Conservation (phyloP, 2,797 vertebrate genomes). For the Scolopax bukidnonensis region DNA sequence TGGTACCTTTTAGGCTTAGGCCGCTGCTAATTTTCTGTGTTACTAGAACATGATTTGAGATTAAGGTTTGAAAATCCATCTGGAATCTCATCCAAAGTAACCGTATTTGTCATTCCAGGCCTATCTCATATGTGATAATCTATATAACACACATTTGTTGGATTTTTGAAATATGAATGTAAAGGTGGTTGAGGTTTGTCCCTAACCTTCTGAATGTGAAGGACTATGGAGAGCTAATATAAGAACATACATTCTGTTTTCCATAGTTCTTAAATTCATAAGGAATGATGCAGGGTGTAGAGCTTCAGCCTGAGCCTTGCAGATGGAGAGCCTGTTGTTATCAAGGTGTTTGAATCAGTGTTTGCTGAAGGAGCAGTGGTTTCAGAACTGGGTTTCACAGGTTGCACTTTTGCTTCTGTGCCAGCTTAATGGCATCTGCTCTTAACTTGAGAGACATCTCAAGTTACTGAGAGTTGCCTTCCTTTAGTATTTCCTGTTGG, state of each 20-base stretch:
- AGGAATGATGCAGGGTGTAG: neutral
- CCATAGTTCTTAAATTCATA: too few species aligned
- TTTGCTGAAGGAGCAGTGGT: constrained; percentile 41
- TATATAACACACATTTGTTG: neutral
- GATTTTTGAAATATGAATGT: neutral
- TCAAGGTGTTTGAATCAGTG: neutral
- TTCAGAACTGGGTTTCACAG: neutral
- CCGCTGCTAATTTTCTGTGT: neutral
- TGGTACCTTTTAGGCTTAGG: neutral
- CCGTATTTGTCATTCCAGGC: neutral
- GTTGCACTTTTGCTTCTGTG: neutral
- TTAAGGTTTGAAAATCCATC: neutral
- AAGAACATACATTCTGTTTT: too few species aligned
- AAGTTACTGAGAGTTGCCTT: too few species aligned
- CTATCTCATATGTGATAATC: neutral
- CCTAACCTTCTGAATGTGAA: neutral
- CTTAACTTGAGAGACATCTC: neutral
- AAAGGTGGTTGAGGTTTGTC: neutral
- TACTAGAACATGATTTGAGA: neutral
- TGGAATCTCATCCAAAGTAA: neutral
- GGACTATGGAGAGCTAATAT: neutral
- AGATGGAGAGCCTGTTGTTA: neutral
- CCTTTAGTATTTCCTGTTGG: neutral
- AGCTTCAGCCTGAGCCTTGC: neutral
- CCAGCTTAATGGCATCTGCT: neutral